Conservation (phyloP, 2,113 vertebrate species). For the Tenebrosternarchus preto region DNA sequence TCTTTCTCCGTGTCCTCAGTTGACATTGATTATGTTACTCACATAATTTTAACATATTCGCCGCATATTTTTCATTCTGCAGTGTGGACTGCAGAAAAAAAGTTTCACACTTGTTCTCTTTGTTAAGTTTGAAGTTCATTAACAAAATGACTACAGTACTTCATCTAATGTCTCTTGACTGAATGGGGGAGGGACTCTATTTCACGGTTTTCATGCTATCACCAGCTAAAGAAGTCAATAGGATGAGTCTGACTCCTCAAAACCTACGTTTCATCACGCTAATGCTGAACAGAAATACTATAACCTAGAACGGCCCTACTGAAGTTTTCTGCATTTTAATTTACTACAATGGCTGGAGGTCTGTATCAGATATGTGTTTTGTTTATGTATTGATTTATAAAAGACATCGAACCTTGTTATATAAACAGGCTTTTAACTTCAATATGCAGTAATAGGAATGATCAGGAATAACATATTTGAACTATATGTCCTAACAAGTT, state of each 20-base stretch:
- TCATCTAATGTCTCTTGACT: background rate
- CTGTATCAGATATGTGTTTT: too few relatives aligned
- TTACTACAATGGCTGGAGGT: background rate
- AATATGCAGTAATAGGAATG: too few relatives aligned
- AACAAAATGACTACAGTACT: too few relatives aligned
- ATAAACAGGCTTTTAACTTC: too few relatives aligned
- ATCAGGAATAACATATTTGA: too few relatives aligned
- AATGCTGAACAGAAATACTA: background rate
- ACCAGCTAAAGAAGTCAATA: background rate
- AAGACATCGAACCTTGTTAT: too few relatives aligned
- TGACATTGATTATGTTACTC: slow-evolving; percentile 12
- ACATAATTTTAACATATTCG: slow-evolving; percentile 24
- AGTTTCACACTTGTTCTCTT: slow-evolving; percentile 40
- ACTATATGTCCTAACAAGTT: too few relatives aligned
- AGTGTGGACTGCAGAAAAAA: slow-evolving; percentile 11
- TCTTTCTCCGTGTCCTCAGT: background rate
- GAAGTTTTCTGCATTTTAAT: background rate
- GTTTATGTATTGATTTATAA: background rate
- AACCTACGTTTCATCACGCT: background rate
- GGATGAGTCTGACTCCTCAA: background rate
- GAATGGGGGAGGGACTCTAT: background rate
- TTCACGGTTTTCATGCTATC: background rate
- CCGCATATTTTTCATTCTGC: slow-evolving; percentile 32
- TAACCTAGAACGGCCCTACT: background rate
- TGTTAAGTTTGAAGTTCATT: background rate